Evolutionary conservation across 2,888 invertebrate species (phyloP).

Genomic region (Heteromyza rotundicornis): DNA sequence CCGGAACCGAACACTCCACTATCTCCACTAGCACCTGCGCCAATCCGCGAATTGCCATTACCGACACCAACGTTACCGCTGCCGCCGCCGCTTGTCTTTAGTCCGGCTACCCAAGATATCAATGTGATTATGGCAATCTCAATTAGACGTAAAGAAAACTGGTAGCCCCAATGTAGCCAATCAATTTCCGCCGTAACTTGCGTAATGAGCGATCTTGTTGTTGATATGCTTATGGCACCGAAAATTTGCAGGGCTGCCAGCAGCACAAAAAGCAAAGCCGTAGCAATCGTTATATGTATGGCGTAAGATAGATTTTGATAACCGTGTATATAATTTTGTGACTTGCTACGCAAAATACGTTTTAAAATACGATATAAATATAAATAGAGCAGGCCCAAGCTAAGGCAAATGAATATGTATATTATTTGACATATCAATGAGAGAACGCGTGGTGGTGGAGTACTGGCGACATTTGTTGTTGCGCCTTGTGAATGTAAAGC

Average conservation of each 20-base stretch:
- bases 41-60: slow-evolving; percentile 21
- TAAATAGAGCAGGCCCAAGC: slow-evolving; percentile 83
- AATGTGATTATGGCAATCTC: slow-evolving; percentile 88
- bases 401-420: slow-evolving; percentile 83
- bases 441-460: slow-evolving; percentile 66
- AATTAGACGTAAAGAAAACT: slow-evolving; percentile 81
- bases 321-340: slow-evolving; percentile 79
- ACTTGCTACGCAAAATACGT: slow-evolving; percentile 75
- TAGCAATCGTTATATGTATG: slow-evolving; percentile 87
- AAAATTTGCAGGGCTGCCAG: slow-evolving; percentile 85
- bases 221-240: slow-evolving; percentile 73
- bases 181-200: slow-evolving; percentile 68
- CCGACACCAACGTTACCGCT: slow-evolving; percentile 23
- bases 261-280: slow-evolving; percentile 82
- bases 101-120: slow-evolving; percentile 85
- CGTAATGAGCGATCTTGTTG: slow-evolving; percentile 51
- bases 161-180: slow-evolving; percentile 93
- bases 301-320: slow-evolving; percentile 85
- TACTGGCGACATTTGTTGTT: slow-evolving; percentile 39
- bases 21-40: slow-evolving; percentile 21
- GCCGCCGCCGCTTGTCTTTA: slow-evolving; percentile 64
- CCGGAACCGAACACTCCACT: slow-evolving; percentile 14
- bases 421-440: slow-evolving; percentile 83
- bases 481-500: slow-evolving; percentile 13
- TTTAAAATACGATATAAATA: slow-evolving; percentile 82